Evolutionary conservation across 2,113 vertebrate species (phyloP).

Genomic region (Thamnophis sirtalis): DNA sequence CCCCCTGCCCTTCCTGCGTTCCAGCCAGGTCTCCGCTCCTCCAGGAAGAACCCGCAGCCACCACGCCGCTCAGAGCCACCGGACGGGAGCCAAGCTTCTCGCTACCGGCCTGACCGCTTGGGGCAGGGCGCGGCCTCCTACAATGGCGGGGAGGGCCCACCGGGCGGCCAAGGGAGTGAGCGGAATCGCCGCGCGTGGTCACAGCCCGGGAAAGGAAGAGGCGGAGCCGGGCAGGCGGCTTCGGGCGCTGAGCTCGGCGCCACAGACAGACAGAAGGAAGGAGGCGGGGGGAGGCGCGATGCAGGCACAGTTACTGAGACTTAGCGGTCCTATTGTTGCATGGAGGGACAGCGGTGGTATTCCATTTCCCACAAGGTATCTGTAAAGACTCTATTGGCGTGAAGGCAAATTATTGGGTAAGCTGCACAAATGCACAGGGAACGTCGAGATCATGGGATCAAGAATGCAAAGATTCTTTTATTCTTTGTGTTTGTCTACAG

Average conservation of each 20-base stretch:
- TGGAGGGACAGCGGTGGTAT: background rate
- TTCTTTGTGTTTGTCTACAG: background rate
- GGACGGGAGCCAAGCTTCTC: background rate
- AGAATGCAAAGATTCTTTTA: background rate
- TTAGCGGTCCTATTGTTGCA: background rate
- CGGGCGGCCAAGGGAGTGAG: slow-evolving; percentile 46
- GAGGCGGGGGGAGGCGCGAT: too few relatives aligned
- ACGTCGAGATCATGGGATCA: background rate
- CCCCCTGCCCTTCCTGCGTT: background rate
- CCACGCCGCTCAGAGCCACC: background rate
- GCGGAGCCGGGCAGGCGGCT: slow-evolving; percentile 19
- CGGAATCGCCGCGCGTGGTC: slow-evolving; percentile 56
- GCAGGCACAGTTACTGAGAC: background rate
- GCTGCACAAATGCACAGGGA: background rate
- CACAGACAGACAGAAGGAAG: too few relatives aligned
- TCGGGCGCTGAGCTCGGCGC: background rate
- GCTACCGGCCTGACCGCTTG: background rate
- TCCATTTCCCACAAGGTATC: background rate
- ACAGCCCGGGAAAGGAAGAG: slow-evolving; percentile 39
- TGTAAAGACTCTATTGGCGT: too few relatives aligned
- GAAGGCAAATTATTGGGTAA: background rate
- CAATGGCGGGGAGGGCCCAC: slow-evolving; percentile 49
- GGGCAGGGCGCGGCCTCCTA: slow-evolving; percentile 30
- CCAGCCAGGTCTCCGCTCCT: background rate
- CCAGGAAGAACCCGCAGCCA: too few relatives aligned